Base-by-base conservation (phyloP, 1,140 invertebrate species). In the Brachionus paranguensis region DNA sequence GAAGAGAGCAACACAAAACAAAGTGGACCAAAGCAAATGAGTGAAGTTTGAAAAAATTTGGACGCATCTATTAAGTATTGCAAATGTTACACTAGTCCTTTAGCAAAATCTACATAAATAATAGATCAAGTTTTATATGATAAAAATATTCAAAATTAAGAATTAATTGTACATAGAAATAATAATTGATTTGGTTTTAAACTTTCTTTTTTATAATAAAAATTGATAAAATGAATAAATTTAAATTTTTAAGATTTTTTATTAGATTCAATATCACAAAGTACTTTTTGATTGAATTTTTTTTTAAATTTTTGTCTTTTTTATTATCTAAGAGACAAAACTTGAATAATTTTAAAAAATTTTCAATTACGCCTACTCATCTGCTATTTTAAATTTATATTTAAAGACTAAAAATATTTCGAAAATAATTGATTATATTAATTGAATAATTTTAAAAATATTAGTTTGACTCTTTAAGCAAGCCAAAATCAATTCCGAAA, bases 1-100 rank as follows among this genome's bases (percentile, higher is more conserved):
- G 90, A 27, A 84, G 88, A 43, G 88, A 90, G 85, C 89, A 90
- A 85, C 88, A 90, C 84, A 90, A 90, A 85, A 89, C 90, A 78
- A 88, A 88, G 85, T 91, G 90, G 90, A 85, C 83, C 6, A 68
- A 60, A 47, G 78, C 78, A 0, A 81, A 41, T 55, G 78, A 81
- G 53, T 81, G 64, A 64, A 47, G 27, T 50, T 50, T n/a, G 7
- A 37, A 20, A 45, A 45, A 11, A 45, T 7, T 47, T 8, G 50
- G 2, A 50, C 45, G 14, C 41, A 74, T 17, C 17, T 4, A 37
- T 14, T 70, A 14, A 37, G n/a, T 70, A 60, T 60, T 60, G 10
- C 17, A 20, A 55, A 60, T 20, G 20, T 60, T 20, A 14, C 20
- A 60, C 53, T 60, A 60, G 53, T 60, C 53, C 20, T 20, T 10